Evolutionary conservation across 1,140 invertebrate genomes (phyloP).

Genomic region (Zaprionus camerounensis): DNA sequence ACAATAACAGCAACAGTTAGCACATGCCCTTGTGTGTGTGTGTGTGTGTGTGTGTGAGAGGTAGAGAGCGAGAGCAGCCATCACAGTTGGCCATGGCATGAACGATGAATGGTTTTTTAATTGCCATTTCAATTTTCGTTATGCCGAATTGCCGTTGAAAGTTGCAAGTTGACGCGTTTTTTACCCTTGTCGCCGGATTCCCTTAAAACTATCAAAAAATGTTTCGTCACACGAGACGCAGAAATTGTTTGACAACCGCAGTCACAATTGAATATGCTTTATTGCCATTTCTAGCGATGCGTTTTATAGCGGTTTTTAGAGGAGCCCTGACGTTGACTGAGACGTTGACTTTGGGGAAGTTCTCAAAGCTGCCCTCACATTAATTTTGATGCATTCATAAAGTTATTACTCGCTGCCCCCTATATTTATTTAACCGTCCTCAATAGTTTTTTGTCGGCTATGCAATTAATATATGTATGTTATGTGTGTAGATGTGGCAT

Average conservation of each 20-base stretch:
- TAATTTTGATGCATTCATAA: background rate
- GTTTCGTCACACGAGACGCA: slow-evolving; percentile 52
- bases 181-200: slow-evolving; percentile 18
- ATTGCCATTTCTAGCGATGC: slow-evolving; percentile 53
- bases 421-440: slow-evolving; percentile 46
- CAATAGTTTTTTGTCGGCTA: slow-evolving; percentile 8
- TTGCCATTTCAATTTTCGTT: slow-evolving; percentile 82
- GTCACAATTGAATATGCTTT: slow-evolving; percentile 78
- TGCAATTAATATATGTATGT: background rate
- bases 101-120: slow-evolving; percentile 82
- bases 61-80: background rate
- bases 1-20: slow-evolving; percentile 65
- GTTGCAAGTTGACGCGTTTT: slow-evolving; percentile 41
- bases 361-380: background rate
- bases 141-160: slow-evolving; percentile 61
- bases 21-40: slow-evolving; percentile 18
- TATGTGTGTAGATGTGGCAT: slow-evolving; percentile 11
- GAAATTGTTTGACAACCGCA: slow-evolving; percentile 79
- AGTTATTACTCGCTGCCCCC: slow-evolving; percentile 40
- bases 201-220: slow-evolving; percentile 59
- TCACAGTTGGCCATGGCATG: slow-evolving; percentile 65
- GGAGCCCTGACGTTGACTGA: background rate
- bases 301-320: slow-evolving; percentile 69
- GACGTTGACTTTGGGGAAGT: slow-evolving; percentile 1
- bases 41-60: slow-evolving; percentile 20